A percentile compares a stretch with the other conserved stretches of the same genome.
These are phyloP conservation scores for Helicolenus hilgendorfi DNA, from an alignment of 2,797 vertebrate genomes.

Conservation along the genomic window DNA sequence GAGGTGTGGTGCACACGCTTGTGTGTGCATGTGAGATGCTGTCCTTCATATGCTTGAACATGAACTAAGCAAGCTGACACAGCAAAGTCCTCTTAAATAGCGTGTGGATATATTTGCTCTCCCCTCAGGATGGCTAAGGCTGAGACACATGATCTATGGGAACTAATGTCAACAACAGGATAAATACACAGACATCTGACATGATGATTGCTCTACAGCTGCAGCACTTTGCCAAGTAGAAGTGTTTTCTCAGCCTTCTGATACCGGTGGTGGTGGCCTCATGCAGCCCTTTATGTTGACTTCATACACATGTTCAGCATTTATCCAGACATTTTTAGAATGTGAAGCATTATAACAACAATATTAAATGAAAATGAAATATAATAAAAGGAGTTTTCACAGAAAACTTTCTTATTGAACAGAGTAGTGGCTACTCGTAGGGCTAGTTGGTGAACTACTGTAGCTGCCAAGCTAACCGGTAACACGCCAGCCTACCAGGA, in stretches of 20 bases:
- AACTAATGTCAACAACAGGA: conserved; percentile 32
- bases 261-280: not conserved
- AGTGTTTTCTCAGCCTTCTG: not conserved
- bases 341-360: not conserved
- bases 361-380: not conserved
- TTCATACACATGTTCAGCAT: not conserved
- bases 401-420: too few species aligned
- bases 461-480: too few species aligned
- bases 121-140: conserved; percentile 4
- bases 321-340: not conserved
- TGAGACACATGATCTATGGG: conserved; percentile 17
- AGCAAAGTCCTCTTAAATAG: conserved; percentile 44
- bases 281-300: not conserved
- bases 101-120: conserved; percentile 31
- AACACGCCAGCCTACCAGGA: too few species aligned
- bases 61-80: conserved; percentile 55
- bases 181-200: conserved; percentile 15
- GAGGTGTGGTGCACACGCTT: conserved; percentile 12
- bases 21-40: conserved; percentile 35
- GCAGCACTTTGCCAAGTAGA: not conserved
- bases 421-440: too few species aligned
- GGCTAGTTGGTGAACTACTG: too few species aligned
- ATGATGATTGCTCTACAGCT: not conserved
- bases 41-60: conserved; percentile 46
- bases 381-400: not conserved